phyloP scores from a whole-genome alignment of 2,888 invertebrate genomes.

The Sarcophaga carnaria region DNA sequence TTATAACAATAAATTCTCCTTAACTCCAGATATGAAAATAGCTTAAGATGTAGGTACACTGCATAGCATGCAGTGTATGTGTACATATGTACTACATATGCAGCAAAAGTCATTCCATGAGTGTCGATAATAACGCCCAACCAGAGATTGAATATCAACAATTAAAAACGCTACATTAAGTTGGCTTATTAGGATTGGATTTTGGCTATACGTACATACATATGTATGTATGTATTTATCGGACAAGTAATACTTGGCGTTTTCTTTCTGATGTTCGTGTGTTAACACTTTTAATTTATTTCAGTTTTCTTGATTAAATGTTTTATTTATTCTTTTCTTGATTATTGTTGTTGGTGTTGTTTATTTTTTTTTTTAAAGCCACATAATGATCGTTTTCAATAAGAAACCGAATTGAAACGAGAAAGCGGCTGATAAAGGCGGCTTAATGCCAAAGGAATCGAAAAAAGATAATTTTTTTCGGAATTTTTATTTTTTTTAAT shows the following conservation, averaged over 20 bases:
- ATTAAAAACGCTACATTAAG: slow-evolving; percentile 44
- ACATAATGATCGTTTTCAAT: neutral
- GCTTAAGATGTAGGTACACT: too few relatives aligned
- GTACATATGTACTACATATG: neutral
- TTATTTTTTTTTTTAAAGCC: neutral
- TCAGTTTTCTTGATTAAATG: slow-evolving; percentile 6
- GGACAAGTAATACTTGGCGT: slow-evolving; percentile 53
- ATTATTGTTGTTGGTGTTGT: neutral
- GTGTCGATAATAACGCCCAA: slow-evolving; percentile 40
- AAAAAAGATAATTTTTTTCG: slow-evolving; percentile 37
- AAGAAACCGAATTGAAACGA: slow-evolving; percentile 42
- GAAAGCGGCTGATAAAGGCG: slow-evolving; percentile 67
- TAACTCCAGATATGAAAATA: too few relatives aligned
- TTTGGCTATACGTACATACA: slow-evolving; percentile 14
- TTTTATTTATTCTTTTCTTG: neutral
- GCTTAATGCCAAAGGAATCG: slow-evolving; percentile 46
- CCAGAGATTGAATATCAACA: slow-evolving; percentile 49
- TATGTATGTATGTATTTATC: neutral
- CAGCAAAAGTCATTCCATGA: slow-evolving; percentile 11
- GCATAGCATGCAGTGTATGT: too few relatives aligned
- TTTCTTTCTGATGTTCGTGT: slow-evolving; percentile 46
- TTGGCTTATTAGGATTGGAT: slow-evolving; percentile 11
- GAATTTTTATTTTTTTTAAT: neutral
- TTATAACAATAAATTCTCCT: too few relatives aligned
- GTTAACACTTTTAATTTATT: slow-evolving; percentile 54